Base-by-base conservation (phyloP, 2,113 vertebrate genomes). In the Strix aluco region DNA sequence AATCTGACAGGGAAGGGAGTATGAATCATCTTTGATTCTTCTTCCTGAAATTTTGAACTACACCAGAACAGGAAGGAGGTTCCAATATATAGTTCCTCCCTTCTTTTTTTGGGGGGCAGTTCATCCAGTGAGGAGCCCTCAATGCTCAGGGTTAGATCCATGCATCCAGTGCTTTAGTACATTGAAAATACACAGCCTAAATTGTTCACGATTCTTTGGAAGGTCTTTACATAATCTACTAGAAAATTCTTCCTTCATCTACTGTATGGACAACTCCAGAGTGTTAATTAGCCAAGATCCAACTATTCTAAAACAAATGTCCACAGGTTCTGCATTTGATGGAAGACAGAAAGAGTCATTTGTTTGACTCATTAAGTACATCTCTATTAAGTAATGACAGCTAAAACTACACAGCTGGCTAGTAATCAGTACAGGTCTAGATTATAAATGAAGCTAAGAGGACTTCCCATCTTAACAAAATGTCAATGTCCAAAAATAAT, bases 251-350 rank as follows among this genome's bases (percentile, higher is more conserved):
- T 97, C 92, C 93, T 90, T 89, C 90, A 88, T 95, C 93, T 89
- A 86, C 81, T 90, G 59, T 90, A 93, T 70, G 85, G 58, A 13
- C 66, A 72, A 71, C 92, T 66, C 80, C 49, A 58, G 81, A 88
- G 62, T 94, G 90, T 96, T 92, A 93, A 97, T 97, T 97, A 97
- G 93, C 87, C 95, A 94, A 96, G 95, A 95, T 91, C 87, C 66
- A 94, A 49, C 95, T 94, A 96, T 92, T 94, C 92, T 94, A 96
- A 95, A 97, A 94, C 79, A 98, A 97, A 97, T 95, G 92, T 92
- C 90, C 23, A 42, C 73, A 86, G 63, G 57, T 81, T 93, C 75
- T 94, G 62, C 71, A 94, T 95, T 92, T 97, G 91, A 96, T 96
- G 90, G 88, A 92, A 96, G 73, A 97, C 25, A 42, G 71, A 79